A percentile compares a stretch with the other conserved stretches of the same genome.
phyloP scores from a whole-genome alignment of 2,888 invertebrate genomes.

The Hybos culiciformis region DNA sequence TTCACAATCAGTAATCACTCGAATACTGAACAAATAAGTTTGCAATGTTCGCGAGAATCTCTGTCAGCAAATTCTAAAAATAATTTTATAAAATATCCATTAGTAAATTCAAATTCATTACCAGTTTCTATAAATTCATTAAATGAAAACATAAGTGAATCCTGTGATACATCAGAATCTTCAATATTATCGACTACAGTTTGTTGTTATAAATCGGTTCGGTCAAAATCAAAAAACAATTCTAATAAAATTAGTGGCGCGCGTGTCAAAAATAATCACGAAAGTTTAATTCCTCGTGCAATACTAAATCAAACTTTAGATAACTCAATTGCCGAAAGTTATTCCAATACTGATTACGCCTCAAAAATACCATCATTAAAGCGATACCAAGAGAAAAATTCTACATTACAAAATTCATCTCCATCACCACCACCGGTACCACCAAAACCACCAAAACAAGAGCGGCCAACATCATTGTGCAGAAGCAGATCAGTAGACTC shows the following conservation, averaged over 20 bases:
- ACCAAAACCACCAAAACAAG: conserved; percentile 16
- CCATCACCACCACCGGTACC: conserved; percentile 17
- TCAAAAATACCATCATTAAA: too few species aligned
- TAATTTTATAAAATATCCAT: background rate
- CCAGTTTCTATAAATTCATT: too few species aligned
- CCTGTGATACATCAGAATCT: too few species aligned
- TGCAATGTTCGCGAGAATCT: background rate
- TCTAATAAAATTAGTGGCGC: background rate
- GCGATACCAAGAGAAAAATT: too few species aligned
- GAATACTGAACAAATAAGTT: too few species aligned
- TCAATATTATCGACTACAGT: background rate
- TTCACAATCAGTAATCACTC: too few species aligned
- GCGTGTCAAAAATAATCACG: background rate
- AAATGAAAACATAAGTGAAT: too few species aligned
- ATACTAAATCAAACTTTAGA: conserved; percentile 2
- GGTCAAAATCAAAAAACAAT: background rate
- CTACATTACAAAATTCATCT: too few species aligned
- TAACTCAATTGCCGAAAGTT: too few species aligned
- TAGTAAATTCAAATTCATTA: background rate
- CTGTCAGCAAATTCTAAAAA: too few species aligned
- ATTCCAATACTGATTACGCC: too few species aligned
- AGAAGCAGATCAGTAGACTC: conserved; percentile 1
- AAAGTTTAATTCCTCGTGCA: background rate
- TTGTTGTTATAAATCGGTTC: background rate
- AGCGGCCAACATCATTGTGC: conserved; percentile 1